Evolutionary conservation across 2,113 vertebrate species (phyloP).

Genomic region (Brachyhypopomus gauderio): DNA sequence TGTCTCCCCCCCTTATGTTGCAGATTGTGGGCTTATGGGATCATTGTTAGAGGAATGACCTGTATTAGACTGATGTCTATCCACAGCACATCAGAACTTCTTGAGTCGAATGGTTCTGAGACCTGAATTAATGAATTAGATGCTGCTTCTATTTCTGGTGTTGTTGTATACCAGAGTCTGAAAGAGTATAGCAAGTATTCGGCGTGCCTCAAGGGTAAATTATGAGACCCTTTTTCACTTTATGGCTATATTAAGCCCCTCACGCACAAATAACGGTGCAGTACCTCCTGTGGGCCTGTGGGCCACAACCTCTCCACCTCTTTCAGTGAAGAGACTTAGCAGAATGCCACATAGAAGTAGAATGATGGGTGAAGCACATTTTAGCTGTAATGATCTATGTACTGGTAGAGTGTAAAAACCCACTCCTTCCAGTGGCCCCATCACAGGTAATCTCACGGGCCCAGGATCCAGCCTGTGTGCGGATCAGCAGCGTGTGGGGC

Average conservation of each 20-base stretch:
- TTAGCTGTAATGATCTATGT: slow-evolving; percentile 80
- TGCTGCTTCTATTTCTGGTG: slow-evolving; percentile 13
- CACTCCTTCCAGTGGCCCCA: slow-evolving; percentile 49
- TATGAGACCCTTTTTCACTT: slow-evolving; percentile 17
- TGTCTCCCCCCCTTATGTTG: slow-evolving; percentile 6
- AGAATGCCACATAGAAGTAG: slow-evolving; percentile 43
- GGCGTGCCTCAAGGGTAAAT: slow-evolving; percentile 42
- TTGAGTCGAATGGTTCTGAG: slow-evolving; percentile 31
- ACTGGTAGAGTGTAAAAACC: slow-evolving; percentile 79
- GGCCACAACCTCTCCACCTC: slow-evolving; percentile 43
- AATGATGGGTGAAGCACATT: slow-evolving; percentile 74
- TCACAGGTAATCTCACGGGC: slow-evolving; percentile 55
- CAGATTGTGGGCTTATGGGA: neutral
- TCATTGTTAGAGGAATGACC: slow-evolving; percentile 28
- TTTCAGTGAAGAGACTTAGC: slow-evolving; percentile 44
- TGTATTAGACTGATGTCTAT: slow-evolving; percentile 11
- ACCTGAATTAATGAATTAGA: slow-evolving; percentile 25
- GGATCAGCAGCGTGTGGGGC: slow-evolving; percentile 38
- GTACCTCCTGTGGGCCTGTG: slow-evolving; percentile 39
- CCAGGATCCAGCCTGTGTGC: slow-evolving; percentile 39
- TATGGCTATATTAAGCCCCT: slow-evolving; percentile 22
- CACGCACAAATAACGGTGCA: slow-evolving; percentile 22
- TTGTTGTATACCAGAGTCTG: slow-evolving; percentile 24
- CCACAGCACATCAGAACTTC: neutral
- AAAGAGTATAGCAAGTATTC: slow-evolving; percentile 22